Evolutionary conservation across 2,113 vertebrate species (phyloP).

Genomic region (Mandrillus leucophaeus): DNA sequence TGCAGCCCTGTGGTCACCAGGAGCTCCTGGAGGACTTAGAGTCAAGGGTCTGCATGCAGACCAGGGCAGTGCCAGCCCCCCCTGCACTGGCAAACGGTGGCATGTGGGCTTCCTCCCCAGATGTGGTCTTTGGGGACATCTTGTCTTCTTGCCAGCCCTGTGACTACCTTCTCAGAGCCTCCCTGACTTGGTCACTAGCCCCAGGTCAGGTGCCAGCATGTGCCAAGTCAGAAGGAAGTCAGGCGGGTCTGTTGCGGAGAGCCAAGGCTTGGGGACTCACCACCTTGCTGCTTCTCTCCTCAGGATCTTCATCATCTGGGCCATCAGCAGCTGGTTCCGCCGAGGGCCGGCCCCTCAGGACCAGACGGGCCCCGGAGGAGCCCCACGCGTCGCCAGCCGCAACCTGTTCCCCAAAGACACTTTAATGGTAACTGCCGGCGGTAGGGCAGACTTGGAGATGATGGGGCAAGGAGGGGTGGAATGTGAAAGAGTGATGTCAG

Average conservation of each 20-base stretch:
- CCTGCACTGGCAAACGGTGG: rapidly evolving
- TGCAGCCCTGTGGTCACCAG: not conserved
- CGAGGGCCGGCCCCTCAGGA: slow-evolving; percentile 93
- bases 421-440: slow-evolving; percentile 89
- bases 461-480: rapidly evolving
- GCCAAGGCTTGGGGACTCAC: not conserved
- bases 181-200: not conserved
- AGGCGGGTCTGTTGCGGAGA: rapidly evolving
- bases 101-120: not conserved
- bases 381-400: slow-evolving; percentile 91
- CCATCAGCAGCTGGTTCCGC: slow-evolving; percentile 98
- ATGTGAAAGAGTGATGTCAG: not conserved
- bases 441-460: not conserved
- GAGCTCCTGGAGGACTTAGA: not conserved
- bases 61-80: not conserved
- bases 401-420: slow-evolving; percentile 98
- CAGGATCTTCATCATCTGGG: slow-evolving; percentile 98
- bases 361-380: slow-evolving; percentile 87
- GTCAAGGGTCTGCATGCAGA: not conserved
- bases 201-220: not conserved
- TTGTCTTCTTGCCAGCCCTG: not conserved
- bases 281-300: not conserved
- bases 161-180: not conserved
- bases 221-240: not conserved
- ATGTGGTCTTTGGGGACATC: not conserved